Evolutionary conservation across 2,113 vertebrate species (phyloP), one percentile per base, ranked within the genome.

Genomic region (Lichenostomus cassidix): DNA sequence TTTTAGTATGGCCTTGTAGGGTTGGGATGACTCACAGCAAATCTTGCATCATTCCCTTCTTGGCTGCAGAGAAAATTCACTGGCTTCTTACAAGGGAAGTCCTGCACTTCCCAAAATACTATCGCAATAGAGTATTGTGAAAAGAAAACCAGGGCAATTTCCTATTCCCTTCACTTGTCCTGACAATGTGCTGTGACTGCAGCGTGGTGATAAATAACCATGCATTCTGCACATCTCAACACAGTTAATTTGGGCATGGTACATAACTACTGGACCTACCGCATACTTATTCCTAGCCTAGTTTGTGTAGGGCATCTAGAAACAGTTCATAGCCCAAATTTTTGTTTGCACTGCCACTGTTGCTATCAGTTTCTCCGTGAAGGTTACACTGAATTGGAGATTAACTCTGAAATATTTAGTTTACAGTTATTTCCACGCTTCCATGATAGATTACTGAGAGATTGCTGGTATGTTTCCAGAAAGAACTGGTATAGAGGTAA

Each of bases 401-500:
- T 55, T 93, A 80, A 96, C 47, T 83, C 56, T 89, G 71, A 70
- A 87, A 75, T 95, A 70, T 41, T 83, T 95, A 97, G 96, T 82
- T 95, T 94, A 42, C 82, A 96, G 89, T 56, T 96, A 73, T 96
- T 97, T 91, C 64, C 96, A 85, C 91, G 89, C 33, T 95, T 92
- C 65, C 77, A 94, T 63, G 88, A 94, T 71, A 88, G 88, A 65
- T 59, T 84, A 37, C 68, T 87, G 70, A 96, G 95, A 42, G 96
- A 98, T 33, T 98, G 98, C 69, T 93, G 94, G 76, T 97, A 95
- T 56, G 91, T 98, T 74, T 98, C 98, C 68, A 94, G 94, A 86
- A 97, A 87, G 75, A 95, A n/a, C 76, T 98, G 97, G 97, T 65
- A 97, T 65, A 91, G 87, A 74, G 98, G 98, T 98, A 97, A 94